Conservation (phyloP, 2,113 vertebrate genomes). For the Oxyruncus cristatus region DNA sequence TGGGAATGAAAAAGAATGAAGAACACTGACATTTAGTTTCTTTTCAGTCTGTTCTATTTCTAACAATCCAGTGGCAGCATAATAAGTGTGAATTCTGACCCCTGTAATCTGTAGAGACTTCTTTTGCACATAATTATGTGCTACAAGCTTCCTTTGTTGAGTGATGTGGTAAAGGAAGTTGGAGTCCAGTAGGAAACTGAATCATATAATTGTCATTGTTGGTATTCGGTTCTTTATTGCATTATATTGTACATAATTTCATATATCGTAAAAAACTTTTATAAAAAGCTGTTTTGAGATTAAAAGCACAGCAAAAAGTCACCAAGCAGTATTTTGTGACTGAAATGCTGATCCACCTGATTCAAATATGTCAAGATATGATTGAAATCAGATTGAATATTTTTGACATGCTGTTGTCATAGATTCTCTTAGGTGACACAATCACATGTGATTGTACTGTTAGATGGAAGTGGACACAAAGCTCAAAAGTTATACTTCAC, state of each 20-base stretch:
- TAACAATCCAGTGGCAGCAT: not conserved
- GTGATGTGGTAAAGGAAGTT: not conserved
- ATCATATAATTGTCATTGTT: not conserved
- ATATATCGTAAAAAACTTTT: not conserved
- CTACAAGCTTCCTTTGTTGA: not conserved
- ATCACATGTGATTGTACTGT: not conserved
- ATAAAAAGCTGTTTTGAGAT: not conserved
- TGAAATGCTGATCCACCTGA: not conserved
- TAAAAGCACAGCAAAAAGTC: not conserved
- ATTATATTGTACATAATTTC: not conserved
- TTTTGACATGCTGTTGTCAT: not conserved
- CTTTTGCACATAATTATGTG: not conserved
- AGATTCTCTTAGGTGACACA: not conserved
- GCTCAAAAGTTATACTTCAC: not conserved
- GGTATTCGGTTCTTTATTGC: not conserved
- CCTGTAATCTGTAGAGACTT: not conserved
- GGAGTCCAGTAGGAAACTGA: not conserved
- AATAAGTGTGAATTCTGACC: slow-evolving; percentile 1
- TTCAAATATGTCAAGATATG: not conserved
- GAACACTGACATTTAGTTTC: not conserved
- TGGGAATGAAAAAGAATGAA: not conserved
- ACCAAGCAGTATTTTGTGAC: not conserved
- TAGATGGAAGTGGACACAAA: not conserved
- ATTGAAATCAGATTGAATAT: not conserved
- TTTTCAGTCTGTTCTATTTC: not conserved